phyloP scores from a whole-genome alignment of 2,888 invertebrate species.

The Andrena camellia region DNA sequence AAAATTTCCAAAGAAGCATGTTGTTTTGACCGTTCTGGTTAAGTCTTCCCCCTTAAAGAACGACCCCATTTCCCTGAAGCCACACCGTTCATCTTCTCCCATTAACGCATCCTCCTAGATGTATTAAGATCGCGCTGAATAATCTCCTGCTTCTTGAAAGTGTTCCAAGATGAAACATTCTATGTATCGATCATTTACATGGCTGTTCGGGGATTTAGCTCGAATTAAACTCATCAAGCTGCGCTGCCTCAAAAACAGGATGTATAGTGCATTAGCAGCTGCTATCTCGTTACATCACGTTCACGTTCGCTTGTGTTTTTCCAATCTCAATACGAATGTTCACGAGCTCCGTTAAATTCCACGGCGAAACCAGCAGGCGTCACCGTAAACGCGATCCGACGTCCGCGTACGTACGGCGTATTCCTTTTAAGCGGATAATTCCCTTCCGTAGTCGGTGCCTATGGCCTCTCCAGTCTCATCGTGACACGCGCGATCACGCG shows the following conservation, averaged over 20 bases:
- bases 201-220: too few species aligned
- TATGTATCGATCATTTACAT: too few species aligned
- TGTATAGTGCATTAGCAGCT: too few species aligned
- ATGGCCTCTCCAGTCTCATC: constrained; percentile 60
- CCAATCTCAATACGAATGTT: background rate
- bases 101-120: background rate
- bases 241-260: too few species aligned
- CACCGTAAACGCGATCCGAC: constrained; percentile 34
- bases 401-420: background rate
- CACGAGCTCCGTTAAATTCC: background rate
- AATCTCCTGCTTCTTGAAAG: background rate
- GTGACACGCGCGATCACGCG: constrained; percentile 77
- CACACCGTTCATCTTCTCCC: background rate
- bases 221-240: too few species aligned
- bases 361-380: constrained; percentile 20
- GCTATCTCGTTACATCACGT: too few species aligned
- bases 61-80: background rate
- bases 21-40: too few species aligned
- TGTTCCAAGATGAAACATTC: too few species aligned
- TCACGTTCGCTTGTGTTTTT: background rate
- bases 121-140: background rate
- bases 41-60: background rate
- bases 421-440: constrained; percentile 24
- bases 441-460: constrained; percentile 23
- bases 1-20: too few species aligned